Percentiles rank a stretch among this genome's conserved stretches.
These are phyloP conservation scores for Anguilla japonica DNA, from an alignment of 2,113 vertebrate species.

Conservation along the genomic window DNA sequence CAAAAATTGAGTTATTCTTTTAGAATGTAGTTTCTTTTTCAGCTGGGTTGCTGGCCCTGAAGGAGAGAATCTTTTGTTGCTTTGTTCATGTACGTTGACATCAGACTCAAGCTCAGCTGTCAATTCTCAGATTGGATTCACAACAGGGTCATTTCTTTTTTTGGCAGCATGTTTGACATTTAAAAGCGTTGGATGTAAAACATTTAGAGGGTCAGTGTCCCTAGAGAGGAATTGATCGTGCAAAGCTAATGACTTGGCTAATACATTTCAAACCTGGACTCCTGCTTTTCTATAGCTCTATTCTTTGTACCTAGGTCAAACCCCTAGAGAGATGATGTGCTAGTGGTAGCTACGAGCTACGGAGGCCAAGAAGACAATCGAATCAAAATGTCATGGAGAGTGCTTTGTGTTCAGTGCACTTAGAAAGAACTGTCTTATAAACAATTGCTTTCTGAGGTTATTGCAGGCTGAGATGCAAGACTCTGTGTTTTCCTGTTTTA, in stretches of 20 bases:
- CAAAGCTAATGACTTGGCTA: neutral
- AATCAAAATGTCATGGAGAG: neutral
- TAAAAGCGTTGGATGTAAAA: neutral
- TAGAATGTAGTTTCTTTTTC: conserved; percentile 3
- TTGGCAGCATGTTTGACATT: neutral
- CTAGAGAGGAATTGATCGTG: neutral
- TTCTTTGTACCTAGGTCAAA: neutral
- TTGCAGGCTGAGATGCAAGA: neutral
- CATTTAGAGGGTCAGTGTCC: neutral
- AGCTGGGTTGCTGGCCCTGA: neutral
- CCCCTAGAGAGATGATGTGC: neutral
- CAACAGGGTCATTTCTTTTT: neutral
- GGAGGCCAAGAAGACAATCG: neutral
- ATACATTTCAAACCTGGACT: conserved; percentile 17
- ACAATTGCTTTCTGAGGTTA: neutral
- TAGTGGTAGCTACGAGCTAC: neutral
- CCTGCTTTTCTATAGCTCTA: neutral
- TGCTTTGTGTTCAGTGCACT: neutral
- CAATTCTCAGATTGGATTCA: neutral
- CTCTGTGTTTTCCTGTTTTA: neutral
- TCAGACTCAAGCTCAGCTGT: neutral
- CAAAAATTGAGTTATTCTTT: conserved; percentile 7
- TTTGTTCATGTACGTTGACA: neutral
- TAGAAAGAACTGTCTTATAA: neutral
- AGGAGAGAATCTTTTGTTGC: neutral